phyloP scores from a whole-genome alignment of 2,797 vertebrate species.

The Heteromormyrus szaboi region DNA sequence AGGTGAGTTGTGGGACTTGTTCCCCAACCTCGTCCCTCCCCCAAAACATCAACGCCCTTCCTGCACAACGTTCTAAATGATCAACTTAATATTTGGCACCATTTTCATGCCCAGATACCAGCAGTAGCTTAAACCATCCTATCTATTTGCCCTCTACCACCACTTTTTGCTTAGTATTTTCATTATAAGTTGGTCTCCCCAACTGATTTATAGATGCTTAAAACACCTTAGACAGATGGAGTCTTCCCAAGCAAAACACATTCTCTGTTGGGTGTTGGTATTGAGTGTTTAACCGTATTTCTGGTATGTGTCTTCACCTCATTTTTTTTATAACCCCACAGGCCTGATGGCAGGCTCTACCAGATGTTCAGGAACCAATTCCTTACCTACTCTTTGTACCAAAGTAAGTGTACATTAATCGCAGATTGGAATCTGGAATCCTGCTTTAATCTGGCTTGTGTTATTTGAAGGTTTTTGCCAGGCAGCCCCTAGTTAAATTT shows the following conservation, averaged over 20 bases:
- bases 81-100: background rate
- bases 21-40: background rate
- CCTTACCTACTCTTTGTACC: constrained; percentile 87
- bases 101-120: background rate
- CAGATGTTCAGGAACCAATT: constrained; percentile 96
- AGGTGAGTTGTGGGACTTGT: background rate
- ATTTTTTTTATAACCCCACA: constrained; percentile 42
- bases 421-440: background rate
- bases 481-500: background rate
- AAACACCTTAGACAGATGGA: background rate
- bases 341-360: constrained; percentile 91
- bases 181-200: background rate
- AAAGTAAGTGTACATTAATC: constrained; percentile 70
- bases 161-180: background rate
- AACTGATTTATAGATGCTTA: background rate
- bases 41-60: background rate
- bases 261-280: background rate
- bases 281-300: background rate
- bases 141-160: background rate
- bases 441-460: background rate
- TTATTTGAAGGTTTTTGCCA: background rate
- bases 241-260: background rate
- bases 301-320: background rate
- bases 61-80: background rate
- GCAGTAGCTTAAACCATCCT: background rate